Base-by-base conservation (phyloP, 1,140 invertebrate species). In the Sarcophaga peregrina region DNA sequence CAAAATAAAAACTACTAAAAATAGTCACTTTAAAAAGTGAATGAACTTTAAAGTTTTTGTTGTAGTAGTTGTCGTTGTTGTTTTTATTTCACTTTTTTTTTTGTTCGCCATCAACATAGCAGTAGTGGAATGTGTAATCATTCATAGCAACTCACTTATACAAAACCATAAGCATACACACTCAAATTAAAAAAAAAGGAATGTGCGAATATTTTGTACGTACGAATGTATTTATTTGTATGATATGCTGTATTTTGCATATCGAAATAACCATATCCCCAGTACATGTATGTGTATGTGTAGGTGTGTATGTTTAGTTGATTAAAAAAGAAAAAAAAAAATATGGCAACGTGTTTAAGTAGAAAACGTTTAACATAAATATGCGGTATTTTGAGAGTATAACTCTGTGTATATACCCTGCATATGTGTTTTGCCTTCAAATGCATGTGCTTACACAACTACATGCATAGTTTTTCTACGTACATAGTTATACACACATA, bases 321-420 rank as follows among this genome's bases (percentile, higher is more conserved):
- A 58, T 58, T 58, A 15, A 58, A 58, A 58, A 15, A 6, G 4
- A 4, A 37, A 37, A 37, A 37, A 58, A 15, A 58, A 13, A 58
- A n/a, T 58, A 58, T 58, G 6, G 9, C 54, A 58, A 58, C 54
- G 54, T 58, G 54, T n/a, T 58, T 58, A 58, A 58, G 54, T 58
- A 58, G 54, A 58, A 58, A 58, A 58, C 54, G 54, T 58, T 58
- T 58, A 58, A 58, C 54, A 58, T 58, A 58, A 58, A 58, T 58
- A 58, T 58, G 11, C 54, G 25, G 25, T 37, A 37, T 37, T 37
- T 37, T 37, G 25, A 37, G 25, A 37, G 25, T 37, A 37, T 37
- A 37, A 37, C 25, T 37, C 1, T 2, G 4, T 37, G 25, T 37
- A 37, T 37, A 4, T 37, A 4, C 25, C 4, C 4, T 37, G 4